These are phyloP conservation scores for Laterallus jamaicensis DNA, from an alignment of 2,113 vertebrate genomes.

Conservation along the genomic window DNA sequence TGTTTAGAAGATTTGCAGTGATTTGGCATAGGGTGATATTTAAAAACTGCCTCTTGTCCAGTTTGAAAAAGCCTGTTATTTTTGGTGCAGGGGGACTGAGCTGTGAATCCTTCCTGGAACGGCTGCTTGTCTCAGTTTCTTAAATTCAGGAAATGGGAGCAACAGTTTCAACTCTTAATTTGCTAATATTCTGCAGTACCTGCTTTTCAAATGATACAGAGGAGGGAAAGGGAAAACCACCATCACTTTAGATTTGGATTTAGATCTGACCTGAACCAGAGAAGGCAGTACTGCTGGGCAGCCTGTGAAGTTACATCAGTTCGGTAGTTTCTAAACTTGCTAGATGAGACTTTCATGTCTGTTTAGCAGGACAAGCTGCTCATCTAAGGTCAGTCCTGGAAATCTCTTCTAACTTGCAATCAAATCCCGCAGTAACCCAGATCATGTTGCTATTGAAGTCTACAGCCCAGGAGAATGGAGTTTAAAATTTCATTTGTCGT, in stretches of 20 bases:
- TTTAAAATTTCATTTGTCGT: slow-evolving; percentile 32
- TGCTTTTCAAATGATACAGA: neutral
- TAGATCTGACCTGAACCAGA: neutral
- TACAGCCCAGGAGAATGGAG: neutral
- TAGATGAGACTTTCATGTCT: neutral
- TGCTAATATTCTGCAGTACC: neutral
- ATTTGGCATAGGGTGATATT: neutral
- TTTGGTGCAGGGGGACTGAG: neutral
- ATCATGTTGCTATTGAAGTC: neutral
- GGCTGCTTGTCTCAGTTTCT: neutral
- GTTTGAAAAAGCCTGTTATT: neutral
- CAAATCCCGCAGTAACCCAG: slow-evolving; percentile 10
- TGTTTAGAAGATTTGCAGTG: neutral
- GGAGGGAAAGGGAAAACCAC: neutral
- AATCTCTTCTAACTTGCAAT: slow-evolving; percentile 21
- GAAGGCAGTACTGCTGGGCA: neutral
- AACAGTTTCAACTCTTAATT: neutral
- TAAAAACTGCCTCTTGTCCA: neutral
- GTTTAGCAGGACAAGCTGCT: slow-evolving; percentile 7
- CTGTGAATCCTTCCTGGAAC: neutral
- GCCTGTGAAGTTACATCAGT: neutral
- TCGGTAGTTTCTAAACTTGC: neutral
- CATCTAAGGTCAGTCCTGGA: slow-evolving; percentile 26
- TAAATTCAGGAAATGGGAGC: neutral
- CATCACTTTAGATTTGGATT: neutral